These are phyloP conservation scores for Alces alces DNA, from an alignment of 2,113 vertebrate species.

Conservation along the genomic window DNA sequence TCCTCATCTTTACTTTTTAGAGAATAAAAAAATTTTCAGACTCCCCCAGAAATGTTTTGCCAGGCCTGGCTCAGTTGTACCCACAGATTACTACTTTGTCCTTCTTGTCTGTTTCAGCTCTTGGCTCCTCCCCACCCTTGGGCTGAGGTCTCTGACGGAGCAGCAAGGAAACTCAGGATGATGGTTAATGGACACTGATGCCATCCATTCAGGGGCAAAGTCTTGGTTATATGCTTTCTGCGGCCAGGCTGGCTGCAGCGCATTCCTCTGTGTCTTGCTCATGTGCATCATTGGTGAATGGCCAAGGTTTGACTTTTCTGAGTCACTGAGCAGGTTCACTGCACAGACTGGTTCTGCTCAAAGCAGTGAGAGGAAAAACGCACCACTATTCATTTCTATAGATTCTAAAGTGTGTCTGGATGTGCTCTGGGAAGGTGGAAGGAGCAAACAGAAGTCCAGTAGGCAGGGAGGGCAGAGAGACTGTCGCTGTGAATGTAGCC, in stretches of 20 bases:
- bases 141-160: rapidly evolving
- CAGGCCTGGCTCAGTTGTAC: not conserved
- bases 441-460: not conserved
- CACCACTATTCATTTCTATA: not conserved
- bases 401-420: not conserved
- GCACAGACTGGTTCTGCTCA: not conserved
- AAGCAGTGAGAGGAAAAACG: not conserved
- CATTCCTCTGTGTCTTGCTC: no score
- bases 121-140: not conserved
- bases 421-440: not conserved
- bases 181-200: no score
- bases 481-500: not conserved
- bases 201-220: rapidly evolving
- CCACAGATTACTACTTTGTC: no score
- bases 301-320: not conserved
- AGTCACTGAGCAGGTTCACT: no score
- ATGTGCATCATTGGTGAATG: rapidly evolving
- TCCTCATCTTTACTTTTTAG: not conserved
- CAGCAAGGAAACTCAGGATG: no score
- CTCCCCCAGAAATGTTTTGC: not conserved
- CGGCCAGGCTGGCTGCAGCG: not conserved
- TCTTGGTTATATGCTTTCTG: not conserved
- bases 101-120: not conserved
- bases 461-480: not conserved
- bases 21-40: not conserved